phyloP scores from a whole-genome alignment of 2,888 invertebrate species.

The Aspidiotus rigidus region DNA sequence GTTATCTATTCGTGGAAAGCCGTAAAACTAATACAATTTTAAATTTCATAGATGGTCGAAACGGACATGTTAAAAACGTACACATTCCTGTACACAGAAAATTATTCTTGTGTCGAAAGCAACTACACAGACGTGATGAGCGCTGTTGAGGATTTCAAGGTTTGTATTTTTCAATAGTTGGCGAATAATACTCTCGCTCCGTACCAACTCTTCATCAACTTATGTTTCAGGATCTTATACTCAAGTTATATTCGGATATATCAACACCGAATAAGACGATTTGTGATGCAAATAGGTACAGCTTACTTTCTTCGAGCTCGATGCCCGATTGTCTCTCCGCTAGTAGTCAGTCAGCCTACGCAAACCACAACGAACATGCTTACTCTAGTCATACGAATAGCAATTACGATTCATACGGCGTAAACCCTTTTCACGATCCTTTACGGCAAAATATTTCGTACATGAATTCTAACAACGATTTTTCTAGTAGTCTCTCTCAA shows the following conservation, averaged over 20 bases:
- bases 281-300: constrained; percentile 7
- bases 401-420: background rate
- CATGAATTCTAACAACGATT: background rate
- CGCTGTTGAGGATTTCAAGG: constrained; percentile 16
- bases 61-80: constrained; percentile 15
- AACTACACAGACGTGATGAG: constrained; percentile 5
- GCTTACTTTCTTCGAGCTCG: constrained; percentile 5
- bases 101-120: constrained; percentile 7
- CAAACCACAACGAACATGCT: constrained; percentile 3
- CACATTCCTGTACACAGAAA: constrained; percentile 22
- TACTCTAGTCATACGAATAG: constrained; percentile 9
- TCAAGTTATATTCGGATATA: constrained; percentile 9
- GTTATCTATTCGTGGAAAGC: background rate
- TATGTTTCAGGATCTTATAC: constrained; percentile 8
- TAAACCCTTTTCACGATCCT: constrained; percentile 9
- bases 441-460: constrained; percentile 8
- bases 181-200: background rate
- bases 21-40: background rate
- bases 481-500: constrained; percentile 9
- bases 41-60: constrained; percentile 9
- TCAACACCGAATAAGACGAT: background rate
- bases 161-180: background rate
- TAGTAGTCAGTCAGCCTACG: background rate
- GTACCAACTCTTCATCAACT: background rate
- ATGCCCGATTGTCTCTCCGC: constrained; percentile 3